Evolutionary conservation across 2,797 vertebrate species (phyloP), one percentile per base, ranked within the genome.

Genomic region (Poecilia velifera): DNA sequence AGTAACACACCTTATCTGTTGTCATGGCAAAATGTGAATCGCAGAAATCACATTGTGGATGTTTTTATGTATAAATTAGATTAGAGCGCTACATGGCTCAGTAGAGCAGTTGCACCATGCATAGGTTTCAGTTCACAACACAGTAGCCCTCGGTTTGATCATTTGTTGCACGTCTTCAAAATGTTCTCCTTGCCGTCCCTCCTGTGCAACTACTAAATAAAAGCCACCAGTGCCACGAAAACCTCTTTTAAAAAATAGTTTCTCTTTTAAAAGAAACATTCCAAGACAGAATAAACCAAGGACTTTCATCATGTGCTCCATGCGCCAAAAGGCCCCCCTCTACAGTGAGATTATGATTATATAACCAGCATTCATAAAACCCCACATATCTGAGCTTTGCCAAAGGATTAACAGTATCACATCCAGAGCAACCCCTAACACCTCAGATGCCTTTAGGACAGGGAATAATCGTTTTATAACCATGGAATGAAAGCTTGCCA

Each of bases 321-420:
- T 70, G 70, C 51, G 72, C 49, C 53, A 73, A 79, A 72, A 47
- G 36, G 39, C 39, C 66, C 66, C 46, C 34, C 72, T 79, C 80
- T 73, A 80, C 41, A 53, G 49, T 72, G 53, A 72, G 77, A 80
- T 76, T 79, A 73, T 64, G 1, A 25, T 88, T 85, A 72, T 31
- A 82, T 87, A 86, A 90, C 46, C 53, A 66, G 57, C 57, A 55
- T 74, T 51, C 70, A 82, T 82, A 82, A 78, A 80, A 75, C 57
- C 72, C 76, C 39, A n/a, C 28, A 55, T 71, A 73, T 81, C 64
- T 39, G 34, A 82, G 76, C 53, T 77, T 78, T 81, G 51, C 45
- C 53, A 68, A 77, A 22, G 88, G 87, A 90, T 91, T 88, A 83
- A 82, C 16, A 12, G 76, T 80, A 81, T 87, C 80, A 80, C 73